phyloP scores from a whole-genome alignment of 2,113 vertebrate species.

The Paracanthobrama guichenoti region DNA sequence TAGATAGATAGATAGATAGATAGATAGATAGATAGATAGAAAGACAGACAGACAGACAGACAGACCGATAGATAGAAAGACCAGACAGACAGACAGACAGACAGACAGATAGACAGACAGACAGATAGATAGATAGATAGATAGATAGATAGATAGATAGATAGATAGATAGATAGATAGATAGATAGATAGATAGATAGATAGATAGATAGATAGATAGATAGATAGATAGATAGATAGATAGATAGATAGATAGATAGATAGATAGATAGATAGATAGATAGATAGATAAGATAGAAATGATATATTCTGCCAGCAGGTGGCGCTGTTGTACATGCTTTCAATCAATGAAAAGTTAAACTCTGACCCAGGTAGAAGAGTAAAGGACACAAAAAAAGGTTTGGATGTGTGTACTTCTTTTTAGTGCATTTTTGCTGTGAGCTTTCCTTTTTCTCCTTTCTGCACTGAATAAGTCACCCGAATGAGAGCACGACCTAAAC shows the following conservation, averaged over 20 bases:
- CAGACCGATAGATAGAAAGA: neutral
- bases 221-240: slow-evolving; percentile 11
- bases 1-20: neutral
- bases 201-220: neutral
- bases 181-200: neutral
- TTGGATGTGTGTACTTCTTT: neutral
- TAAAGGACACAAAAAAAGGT: slow-evolving; percentile 7
- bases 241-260: slow-evolving; percentile 12
- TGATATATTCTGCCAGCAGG: slow-evolving; percentile 61
- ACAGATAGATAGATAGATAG: neutral
- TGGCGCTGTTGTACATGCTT: slow-evolving; percentile 58
- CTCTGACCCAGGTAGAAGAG: neutral
- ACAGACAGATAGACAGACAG: neutral
- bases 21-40: neutral
- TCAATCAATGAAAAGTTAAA: slow-evolving; percentile 50
- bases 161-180: neutral
- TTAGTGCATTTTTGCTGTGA: neutral
- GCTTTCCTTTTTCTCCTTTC: neutral
- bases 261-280: slow-evolving; percentile 1
- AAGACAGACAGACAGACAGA: slow-evolving; percentile 2
- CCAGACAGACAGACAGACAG: neutral
- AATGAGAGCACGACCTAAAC: neutral
- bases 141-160: neutral
- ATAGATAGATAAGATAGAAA: neutral
- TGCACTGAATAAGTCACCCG: neutral